Evolutionary conservation across 2,113 vertebrate genomes (phyloP).

Genomic region (Buteo buteo): DNA sequence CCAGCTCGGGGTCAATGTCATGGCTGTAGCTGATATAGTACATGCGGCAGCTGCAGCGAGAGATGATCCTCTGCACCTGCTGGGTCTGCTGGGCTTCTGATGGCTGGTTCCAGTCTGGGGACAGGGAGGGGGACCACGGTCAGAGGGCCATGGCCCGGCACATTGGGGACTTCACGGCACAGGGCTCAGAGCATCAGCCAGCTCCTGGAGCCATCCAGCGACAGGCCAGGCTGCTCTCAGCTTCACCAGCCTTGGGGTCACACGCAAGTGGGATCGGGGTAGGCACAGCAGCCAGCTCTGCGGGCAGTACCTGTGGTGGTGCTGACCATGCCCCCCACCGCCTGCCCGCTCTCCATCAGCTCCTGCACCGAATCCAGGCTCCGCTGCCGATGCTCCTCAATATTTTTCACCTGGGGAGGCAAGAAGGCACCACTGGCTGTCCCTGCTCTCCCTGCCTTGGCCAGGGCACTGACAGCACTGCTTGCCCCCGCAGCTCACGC

Average conservation of each 20-base stretch:
- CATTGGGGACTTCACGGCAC: fast-evolving
- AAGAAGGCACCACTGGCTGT: not conserved
- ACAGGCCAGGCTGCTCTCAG: not conserved
- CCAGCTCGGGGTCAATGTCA: conserved; percentile 93
- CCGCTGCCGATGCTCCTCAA: conserved; percentile 92
- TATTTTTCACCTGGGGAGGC: conserved; percentile 89
- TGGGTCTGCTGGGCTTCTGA: conserved; percentile 90
- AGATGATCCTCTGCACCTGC: conserved; percentile 97
- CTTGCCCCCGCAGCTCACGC: not conserved
- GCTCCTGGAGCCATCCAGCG: not conserved
- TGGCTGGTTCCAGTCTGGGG: conserved; percentile 93
- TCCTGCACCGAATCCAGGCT: conserved; percentile 94
- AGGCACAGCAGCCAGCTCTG: not conserved
- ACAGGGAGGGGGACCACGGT: not conserved
- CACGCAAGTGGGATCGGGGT: fast-evolving
- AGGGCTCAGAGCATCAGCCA: not conserved
- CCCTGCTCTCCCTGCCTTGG: not conserved
- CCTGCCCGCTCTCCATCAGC: conserved; percentile 97
- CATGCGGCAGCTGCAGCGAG: conserved; percentile 96
- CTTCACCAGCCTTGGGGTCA: not conserved
- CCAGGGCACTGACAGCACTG: not conserved
- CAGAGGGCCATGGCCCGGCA: not conserved
- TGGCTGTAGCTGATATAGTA: conserved; percentile 99
- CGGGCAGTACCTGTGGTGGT: conserved; percentile 88
- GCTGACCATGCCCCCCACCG: conserved; percentile 97